Conservation (phyloP, 2,113 vertebrate species). For the Cebus imitator region DNA sequence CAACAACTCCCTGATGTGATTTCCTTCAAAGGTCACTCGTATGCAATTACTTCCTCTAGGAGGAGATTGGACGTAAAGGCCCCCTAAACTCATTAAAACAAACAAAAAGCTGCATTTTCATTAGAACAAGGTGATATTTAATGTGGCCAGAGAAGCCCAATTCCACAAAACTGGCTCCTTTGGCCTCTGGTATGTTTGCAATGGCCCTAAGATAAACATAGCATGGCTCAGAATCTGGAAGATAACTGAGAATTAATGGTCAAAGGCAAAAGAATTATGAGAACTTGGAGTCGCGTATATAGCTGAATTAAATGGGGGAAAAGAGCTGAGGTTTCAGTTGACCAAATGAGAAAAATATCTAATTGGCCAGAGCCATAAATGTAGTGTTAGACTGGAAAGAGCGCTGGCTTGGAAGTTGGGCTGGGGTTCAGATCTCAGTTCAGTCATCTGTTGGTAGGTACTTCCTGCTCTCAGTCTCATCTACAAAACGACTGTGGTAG, state of each 20-base stretch:
- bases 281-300: neutral
- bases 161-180: neutral
- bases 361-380: neutral
- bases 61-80: neutral
- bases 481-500: neutral
- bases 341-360: neutral
- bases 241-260: neutral
- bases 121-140: neutral
- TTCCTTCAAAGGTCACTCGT: slow-evolving; percentile 9
- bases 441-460: neutral
- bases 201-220: neutral
- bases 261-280: neutral
- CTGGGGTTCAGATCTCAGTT: neutral
- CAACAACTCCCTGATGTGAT: neutral
- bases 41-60: slow-evolving; percentile 4
- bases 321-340: neutral
- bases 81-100: neutral
- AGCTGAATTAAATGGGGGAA: neutral
- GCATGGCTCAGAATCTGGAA: neutral
- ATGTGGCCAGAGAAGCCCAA: neutral
- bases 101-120: slow-evolving; percentile 31
- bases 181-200: neutral
- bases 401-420: neutral
- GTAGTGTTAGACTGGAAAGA: neutral
- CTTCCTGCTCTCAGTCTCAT: neutral